Evolutionary conservation across 2,113 vertebrate species (phyloP), one percentile per base, ranked within the genome.

Genomic region (Tichodroma muraria): DNA sequence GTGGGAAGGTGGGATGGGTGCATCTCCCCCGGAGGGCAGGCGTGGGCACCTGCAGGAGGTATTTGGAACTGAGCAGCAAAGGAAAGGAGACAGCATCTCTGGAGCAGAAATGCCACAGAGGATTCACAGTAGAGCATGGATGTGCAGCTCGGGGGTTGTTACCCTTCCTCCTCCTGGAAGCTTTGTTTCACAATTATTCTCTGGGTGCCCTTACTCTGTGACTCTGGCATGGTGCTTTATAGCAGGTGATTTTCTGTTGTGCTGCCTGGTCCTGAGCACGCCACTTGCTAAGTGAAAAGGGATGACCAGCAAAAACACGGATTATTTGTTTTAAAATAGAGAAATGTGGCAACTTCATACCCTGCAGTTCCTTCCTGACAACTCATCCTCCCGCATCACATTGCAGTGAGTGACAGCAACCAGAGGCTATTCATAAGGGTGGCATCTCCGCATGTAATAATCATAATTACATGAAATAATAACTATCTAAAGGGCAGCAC

Each of bases 381-480:
- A 57, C 88, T 88, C 80, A 54, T 94, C 95, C 53, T 78, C 94
- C 76, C 3, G 53, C 96, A 90, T 97, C 97, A 88, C 65, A 47
- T 38, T 86, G 78, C 75, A 44, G 93, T 97, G 97, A 98, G 93
- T 97, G 98, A 98, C 96, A 98, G 97, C 96, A 95, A 97, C 98
- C 96, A 54, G 96, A 95, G 98, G 97, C 96, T 96, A 95, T 96
- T 97, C 94, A 97, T 96, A 97, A 97, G 93, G 86, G 96, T 94
- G 97, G 97, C 95, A 96, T 94, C 96, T 97, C 96, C 66, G 61
- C 94, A 94, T 96, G 98, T 98, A 96, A 98, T 98, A 97, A 98
- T 96, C 90, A 92, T 98, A 98, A 98, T 98, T 97, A 96, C 88
- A 97, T 97, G 97, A 97, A 97, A 98, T 97, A 97, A 98, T 98